phyloP scores from a whole-genome alignment of 2,797 vertebrate species.

The Sus cebifrons region DNA sequence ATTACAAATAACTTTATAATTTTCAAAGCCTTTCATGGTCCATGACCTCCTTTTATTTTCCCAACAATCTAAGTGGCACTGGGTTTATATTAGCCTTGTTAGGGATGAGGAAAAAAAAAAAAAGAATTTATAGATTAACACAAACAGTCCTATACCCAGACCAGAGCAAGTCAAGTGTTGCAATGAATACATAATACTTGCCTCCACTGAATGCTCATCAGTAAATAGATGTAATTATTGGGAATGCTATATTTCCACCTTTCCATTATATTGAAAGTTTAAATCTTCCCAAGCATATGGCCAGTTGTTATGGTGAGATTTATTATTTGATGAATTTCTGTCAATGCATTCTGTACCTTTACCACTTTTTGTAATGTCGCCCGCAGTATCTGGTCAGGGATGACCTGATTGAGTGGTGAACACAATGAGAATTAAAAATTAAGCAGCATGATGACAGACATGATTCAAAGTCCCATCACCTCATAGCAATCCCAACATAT shows the following conservation, averaged over 20 bases:
- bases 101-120: not conserved
- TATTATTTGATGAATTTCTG: slow-evolving; percentile 84
- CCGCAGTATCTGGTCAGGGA: slow-evolving; percentile 78
- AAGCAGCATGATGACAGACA: slow-evolving; percentile 18
- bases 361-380: slow-evolving; percentile 77
- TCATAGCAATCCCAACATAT: not conserved
- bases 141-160: not conserved
- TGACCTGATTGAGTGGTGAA: slow-evolving; percentile 81
- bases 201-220: not conserved
- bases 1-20: slow-evolving; percentile 9
- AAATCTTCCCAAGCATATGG: not conserved
- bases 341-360: slow-evolving; percentile 89
- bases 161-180: not conserved
- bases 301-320: not conserved
- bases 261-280: slow-evolving; percentile 29
- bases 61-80: not conserved
- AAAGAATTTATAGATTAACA: not conserved
- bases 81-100: slow-evolving; percentile 25
- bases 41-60: slow-evolving; percentile 26
- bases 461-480: not conserved
- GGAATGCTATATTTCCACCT: not conserved
- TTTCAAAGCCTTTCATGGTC: not conserved
- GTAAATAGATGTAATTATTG: not conserved
- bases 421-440: slow-evolving; percentile 71
- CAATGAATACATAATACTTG: not conserved